Evolutionary conservation across 23 tunicate genomes (phyloP).

Genomic region (Ciona savignyi): DNA sequence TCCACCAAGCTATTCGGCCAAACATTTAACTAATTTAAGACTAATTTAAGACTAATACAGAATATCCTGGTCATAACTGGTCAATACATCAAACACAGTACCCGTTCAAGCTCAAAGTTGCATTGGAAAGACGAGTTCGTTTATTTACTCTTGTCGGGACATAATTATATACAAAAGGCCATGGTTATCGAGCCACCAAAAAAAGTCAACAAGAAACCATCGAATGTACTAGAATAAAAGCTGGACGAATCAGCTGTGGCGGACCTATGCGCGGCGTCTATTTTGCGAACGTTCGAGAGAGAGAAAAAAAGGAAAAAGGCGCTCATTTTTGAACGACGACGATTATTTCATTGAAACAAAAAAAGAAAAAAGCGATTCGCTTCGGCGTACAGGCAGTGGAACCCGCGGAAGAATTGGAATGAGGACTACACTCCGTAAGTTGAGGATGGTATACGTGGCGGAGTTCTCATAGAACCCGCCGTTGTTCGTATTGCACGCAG

Average conservation of each 20-base stretch:
- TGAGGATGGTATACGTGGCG: too few relatives aligned
- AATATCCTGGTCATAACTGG: too few relatives aligned
- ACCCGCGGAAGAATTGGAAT: too few relatives aligned
- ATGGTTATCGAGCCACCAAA: neutral
- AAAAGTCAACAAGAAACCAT: neutral
- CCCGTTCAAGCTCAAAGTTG: too few relatives aligned
- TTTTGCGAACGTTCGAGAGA: neutral
- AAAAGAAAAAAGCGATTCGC: neutral
- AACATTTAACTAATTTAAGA: too few relatives aligned
- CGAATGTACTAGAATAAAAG: neutral
- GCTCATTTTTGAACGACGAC: neutral
- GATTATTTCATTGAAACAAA: neutral
- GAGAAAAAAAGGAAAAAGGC: neutral
- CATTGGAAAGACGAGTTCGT: slow-evolving; percentile 1
- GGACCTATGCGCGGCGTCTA: too few relatives aligned
- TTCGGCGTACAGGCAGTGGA: neutral
- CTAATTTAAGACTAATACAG: too few relatives aligned
- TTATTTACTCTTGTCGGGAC: neutral
- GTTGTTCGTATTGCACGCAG: neutral
- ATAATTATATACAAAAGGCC: neutral
- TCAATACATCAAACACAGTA: too few relatives aligned
- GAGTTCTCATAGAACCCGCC: too few relatives aligned
- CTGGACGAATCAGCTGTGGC: too few relatives aligned
- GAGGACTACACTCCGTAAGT: too few relatives aligned
- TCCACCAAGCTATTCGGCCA: too few relatives aligned